Evolutionary conservation across 2,797 vertebrate genomes (phyloP).

Genomic region (Platyrinchus mystaceus): DNA sequence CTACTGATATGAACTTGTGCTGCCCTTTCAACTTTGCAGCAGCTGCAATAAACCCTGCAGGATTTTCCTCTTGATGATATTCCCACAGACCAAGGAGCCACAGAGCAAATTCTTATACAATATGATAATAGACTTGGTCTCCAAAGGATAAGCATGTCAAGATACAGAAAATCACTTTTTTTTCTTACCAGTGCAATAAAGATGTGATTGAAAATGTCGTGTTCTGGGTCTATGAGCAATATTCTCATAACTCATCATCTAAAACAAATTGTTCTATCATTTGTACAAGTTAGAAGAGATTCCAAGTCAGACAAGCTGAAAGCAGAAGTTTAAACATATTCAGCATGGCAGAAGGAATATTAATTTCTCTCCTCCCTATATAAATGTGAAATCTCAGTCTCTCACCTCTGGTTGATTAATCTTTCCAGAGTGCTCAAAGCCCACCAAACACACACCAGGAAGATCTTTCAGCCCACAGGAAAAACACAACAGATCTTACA

Average conservation of each 20-base stretch:
- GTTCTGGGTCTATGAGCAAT: conserved; percentile 38
- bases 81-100: not conserved
- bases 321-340: conserved; percentile 39
- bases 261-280: conserved; percentile 66
- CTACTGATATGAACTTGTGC: not conserved
- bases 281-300: conserved; percentile 57
- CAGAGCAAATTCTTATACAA: conserved; percentile 10
- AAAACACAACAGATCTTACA: not conserved
- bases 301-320: conserved; percentile 56
- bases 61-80: not conserved
- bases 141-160: conserved; percentile 57
- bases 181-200: conserved; percentile 19
- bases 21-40: not conserved
- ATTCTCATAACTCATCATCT: conserved; percentile 50
- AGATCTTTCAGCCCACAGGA: not conserved
- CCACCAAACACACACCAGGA: not conserved
- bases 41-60: not conserved
- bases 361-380: not conserved
- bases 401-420: conserved; percentile 34
- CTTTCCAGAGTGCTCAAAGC: not conserved
- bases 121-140: conserved; percentile 34
- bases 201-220: conserved; percentile 54
- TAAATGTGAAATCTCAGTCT: not conserved
- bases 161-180: not conserved
- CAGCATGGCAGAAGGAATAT: not conserved